Evolutionary conservation across 2,888 invertebrate genomes (phyloP).

Genomic region (Cataglyphis albicans): DNA sequence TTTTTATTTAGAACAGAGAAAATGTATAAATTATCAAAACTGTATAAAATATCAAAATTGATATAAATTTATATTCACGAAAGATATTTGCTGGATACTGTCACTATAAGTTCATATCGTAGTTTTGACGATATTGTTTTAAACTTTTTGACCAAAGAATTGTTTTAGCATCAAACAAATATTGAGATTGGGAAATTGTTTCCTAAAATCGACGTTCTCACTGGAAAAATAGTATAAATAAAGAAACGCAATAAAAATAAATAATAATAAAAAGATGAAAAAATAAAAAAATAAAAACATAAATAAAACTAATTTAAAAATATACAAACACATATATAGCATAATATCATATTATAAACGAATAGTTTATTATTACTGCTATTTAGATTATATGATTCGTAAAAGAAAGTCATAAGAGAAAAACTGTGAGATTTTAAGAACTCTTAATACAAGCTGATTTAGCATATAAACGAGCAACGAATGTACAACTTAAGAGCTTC

Average conservation of each 20-base stretch:
- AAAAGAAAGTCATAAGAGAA: not conserved
- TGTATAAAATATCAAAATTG: not conserved
- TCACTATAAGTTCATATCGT: not conserved
- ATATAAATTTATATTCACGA: not conserved
- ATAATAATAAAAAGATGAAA: not conserved
- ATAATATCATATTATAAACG: not conserved
- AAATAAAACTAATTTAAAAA: not conserved
- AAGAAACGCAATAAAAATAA: not conserved
- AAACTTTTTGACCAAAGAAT: not conserved
- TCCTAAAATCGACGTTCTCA: not conserved
- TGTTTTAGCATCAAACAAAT: not conserved
- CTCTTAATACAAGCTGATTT: not conserved
- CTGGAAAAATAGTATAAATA: not conserved
- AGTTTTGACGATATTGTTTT: not conserved
- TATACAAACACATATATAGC: not conserved
- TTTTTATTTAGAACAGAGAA: slow-evolving; percentile 32
- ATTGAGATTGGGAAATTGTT: not conserved
- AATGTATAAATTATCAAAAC: not conserved
- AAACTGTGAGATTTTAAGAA: not conserved
- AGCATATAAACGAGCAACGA: not conserved
- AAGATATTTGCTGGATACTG: not conserved
- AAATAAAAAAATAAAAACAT: not conserved
- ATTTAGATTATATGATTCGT: not conserved
- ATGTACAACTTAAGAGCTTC: not conserved
- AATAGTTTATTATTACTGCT: not conserved